These are phyloP conservation scores for Chloroceryle aenea DNA, from an alignment of 2,113 vertebrate genomes.

Conservation along the genomic window DNA sequence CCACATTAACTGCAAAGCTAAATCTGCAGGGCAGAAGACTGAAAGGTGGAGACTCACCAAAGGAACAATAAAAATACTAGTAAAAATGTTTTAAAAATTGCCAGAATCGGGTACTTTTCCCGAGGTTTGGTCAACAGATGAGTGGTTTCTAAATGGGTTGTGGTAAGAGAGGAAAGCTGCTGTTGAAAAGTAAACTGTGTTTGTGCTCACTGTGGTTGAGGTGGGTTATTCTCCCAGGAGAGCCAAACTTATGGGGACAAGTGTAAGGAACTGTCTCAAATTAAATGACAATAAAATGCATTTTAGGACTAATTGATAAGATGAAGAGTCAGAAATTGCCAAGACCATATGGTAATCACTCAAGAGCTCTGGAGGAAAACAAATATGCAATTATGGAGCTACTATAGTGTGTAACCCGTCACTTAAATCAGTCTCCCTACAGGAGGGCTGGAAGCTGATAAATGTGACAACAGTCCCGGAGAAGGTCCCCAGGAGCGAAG, in stretches of 20 bases:
- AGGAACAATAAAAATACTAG: neutral
- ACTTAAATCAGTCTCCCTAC: conserved; percentile 58
- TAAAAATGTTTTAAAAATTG: neutral
- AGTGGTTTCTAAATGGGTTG: neutral
- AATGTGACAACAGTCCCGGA: conserved; percentile 18
- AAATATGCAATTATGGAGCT: conserved; percentile 61
- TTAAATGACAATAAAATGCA: conserved; percentile 57
- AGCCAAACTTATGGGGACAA: conserved; percentile 49
- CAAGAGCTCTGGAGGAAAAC: conserved; percentile 64
- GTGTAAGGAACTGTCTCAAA: conserved; percentile 42
- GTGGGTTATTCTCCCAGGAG: neutral
- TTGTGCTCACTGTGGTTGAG: neutral
- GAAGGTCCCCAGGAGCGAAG: conserved; percentile 24
- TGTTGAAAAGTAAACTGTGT: neutral
- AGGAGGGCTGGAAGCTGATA: conserved; percentile 43
- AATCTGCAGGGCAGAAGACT: neutral
- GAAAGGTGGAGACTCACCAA: neutral
- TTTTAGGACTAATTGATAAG: conserved; percentile 66
- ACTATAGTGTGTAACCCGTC: conserved; percentile 48
- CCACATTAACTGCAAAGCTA: neutral
- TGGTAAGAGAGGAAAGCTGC: neutral
- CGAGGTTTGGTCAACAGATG: neutral
- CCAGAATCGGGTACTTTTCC: neutral
- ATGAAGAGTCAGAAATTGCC: conserved; percentile 64
- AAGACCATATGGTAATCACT: conserved; percentile 65